These are phyloP conservation scores for Tridacna gigas DNA, from an alignment of 2,888 invertebrate species.

Conservation along the genomic window DNA sequence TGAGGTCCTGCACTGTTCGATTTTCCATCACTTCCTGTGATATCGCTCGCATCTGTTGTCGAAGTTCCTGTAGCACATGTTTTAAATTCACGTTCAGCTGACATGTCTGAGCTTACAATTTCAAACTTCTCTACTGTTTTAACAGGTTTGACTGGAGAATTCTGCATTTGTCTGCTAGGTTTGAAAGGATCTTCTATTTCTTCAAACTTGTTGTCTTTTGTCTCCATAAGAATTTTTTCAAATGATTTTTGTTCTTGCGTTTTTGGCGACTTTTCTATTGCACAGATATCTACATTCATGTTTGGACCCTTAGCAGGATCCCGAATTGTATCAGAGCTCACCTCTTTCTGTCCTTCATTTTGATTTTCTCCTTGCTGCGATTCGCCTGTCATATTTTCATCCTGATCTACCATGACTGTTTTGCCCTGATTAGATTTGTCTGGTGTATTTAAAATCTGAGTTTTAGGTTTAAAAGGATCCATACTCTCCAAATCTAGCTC, in stretches of 20 bases:
- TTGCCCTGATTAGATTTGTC: background rate
- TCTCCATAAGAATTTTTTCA: too few relatives aligned
- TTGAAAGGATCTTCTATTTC: conserved; percentile 40
- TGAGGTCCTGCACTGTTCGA: too few relatives aligned
- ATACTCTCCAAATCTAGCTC: conserved; percentile 49
- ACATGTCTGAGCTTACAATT: too few relatives aligned
- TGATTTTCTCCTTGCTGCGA: too few relatives aligned
- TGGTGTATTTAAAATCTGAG: conserved; percentile 60
- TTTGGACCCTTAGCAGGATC: background rate
- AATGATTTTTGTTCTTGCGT: too few relatives aligned
- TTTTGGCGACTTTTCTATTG: too few relatives aligned
- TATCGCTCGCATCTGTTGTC: too few relatives aligned
- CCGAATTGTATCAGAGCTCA: background rate
- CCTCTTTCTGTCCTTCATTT: too few relatives aligned
- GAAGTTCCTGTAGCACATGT: too few relatives aligned
- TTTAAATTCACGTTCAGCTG: too few relatives aligned
- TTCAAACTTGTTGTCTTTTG: conserved; percentile 5
- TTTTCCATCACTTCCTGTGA: too few relatives aligned
- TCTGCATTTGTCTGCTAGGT: conserved; percentile 35
- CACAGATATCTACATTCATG: background rate
- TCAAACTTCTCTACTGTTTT: conserved; percentile 4
- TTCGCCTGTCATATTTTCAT: too few relatives aligned
- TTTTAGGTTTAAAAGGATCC: conserved; percentile 61
- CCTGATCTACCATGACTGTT: background rate
- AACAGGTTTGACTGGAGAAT: conserved; percentile 41